Percentiles rank a stretch among this genome's conserved stretches.
Evolutionary conservation across 2,888 invertebrate species (phyloP).

Genomic region (Nomada fucata): DNA sequence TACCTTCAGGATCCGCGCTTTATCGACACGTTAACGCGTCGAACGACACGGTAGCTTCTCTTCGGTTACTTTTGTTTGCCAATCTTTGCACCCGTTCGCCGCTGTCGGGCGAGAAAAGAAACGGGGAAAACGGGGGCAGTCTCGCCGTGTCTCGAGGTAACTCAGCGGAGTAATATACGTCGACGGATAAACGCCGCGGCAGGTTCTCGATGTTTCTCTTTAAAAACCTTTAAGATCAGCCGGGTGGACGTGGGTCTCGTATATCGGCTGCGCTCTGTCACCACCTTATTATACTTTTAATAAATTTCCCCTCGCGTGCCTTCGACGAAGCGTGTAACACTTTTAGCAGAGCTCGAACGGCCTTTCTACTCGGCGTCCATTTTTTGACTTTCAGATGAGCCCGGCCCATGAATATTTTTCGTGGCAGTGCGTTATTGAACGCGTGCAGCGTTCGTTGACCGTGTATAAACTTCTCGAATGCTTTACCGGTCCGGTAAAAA

Average conservation of each 20-base stretch:
- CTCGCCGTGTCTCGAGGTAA: constrained; percentile 38
- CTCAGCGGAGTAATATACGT: constrained; percentile 18
- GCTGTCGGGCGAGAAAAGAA: neutral
- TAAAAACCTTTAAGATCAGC: constrained; percentile 45
- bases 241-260: constrained; percentile 1
- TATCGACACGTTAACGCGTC: neutral
- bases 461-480: constrained; percentile 42
- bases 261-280: constrained; percentile 20
- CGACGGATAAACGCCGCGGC: constrained; percentile 51
- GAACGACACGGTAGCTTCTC: too few species aligned
- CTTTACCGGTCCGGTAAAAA: constrained; percentile 7
- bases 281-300: constrained; percentile 45
- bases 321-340: constrained; percentile 20
- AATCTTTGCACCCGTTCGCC: neutral
- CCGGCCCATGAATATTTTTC: constrained; percentile 52
- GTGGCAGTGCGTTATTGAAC: constrained; percentile 48
- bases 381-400: constrained; percentile 61
- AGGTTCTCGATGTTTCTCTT: constrained; percentile 45
- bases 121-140: constrained; percentile 16
- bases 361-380: constrained; percentile 33
- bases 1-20: neutral
- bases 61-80: too few species aligned
- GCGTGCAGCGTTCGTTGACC: constrained; percentile 22
- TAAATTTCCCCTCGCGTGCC: constrained; percentile 38
- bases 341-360: constrained; percentile 35